Evolutionary conservation across 2,113 vertebrate genomes (phyloP).

Genomic region (Microtus oregoni): DNA sequence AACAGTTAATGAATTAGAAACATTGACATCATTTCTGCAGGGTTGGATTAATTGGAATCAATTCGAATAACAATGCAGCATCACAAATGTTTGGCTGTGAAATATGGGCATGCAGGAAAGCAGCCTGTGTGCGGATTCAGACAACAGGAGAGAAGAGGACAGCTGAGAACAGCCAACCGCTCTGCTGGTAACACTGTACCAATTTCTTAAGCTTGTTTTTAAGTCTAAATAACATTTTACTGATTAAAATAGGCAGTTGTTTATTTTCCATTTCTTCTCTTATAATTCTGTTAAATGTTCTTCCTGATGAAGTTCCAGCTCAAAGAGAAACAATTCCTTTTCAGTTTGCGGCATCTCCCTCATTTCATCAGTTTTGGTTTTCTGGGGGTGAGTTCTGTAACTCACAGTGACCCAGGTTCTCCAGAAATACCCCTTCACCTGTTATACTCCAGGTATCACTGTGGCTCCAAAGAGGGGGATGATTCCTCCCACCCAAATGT

Average conservation of each 20-base stretch:
- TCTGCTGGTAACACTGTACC: not conserved
- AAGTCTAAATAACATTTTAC: not conserved
- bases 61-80: not conserved
- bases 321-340: not conserved
- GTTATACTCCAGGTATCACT: not conserved
- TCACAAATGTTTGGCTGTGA: not conserved
- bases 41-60: not conserved
- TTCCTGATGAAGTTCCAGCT: not conserved
- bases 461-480: not conserved
- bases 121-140: not conserved
- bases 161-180: accelerated
- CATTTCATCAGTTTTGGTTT: not conserved
- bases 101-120: not conserved
- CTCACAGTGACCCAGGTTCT: not conserved
- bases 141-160: not conserved
- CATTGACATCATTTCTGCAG: not conserved
- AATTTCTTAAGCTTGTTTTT: not conserved
- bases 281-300: not conserved
- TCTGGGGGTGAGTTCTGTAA: not conserved
- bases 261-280: not conserved
- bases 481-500: too few species aligned
- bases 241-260: not conserved
- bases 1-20: not conserved
- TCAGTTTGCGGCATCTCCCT: not conserved
- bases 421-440: not conserved